Percentiles rank a stretch among this genome's conserved stretches.
These are phyloP conservation scores for Pangasius mekongensis DNA, from an alignment of 2,797 vertebrate genomes.

Conservation along the genomic window DNA sequence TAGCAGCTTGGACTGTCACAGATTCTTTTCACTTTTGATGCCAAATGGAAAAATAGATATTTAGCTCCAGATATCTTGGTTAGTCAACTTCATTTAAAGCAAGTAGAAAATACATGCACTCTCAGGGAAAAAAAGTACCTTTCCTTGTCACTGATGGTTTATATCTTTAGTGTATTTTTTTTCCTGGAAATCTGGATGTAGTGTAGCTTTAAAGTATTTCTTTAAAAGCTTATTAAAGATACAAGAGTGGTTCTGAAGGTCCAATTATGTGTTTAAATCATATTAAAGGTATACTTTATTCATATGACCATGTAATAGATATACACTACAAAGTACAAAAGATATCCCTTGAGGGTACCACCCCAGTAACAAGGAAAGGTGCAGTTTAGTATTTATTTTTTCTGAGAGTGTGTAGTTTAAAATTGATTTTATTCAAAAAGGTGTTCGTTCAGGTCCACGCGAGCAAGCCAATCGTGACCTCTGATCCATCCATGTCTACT, in stretches of 20 bases:
- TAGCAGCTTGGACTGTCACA: not conserved
- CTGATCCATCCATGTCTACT: not conserved
- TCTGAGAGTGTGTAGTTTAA: not conserved
- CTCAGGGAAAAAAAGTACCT: not conserved
- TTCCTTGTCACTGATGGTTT: not conserved
- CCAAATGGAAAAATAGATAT: not conserved
- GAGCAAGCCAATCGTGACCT: not conserved
- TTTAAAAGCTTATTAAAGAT: not conserved
- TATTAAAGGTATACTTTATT: no score
- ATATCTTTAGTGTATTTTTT: not conserved
- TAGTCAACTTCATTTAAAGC: not conserved
- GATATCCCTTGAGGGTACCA: not conserved
- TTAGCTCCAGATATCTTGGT: not conserved
- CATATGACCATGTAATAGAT: not conserved
- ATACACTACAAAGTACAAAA: not conserved
- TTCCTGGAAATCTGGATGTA: not conserved
- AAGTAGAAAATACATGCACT: not conserved
- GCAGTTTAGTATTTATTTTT: not conserved
- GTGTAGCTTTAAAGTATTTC: not conserved
- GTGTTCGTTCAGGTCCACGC: not conserved
- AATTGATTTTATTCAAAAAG: not conserved
- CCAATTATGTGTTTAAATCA: not conserved
- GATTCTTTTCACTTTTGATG: not conserved
- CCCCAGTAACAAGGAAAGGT: not conserved
- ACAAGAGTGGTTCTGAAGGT: not conserved